A percentile compares a stretch with the other conserved stretches of the same genome.
phyloP scores from a whole-genome alignment of 2,113 vertebrate genomes.

The Paratilapia polleni region DNA sequence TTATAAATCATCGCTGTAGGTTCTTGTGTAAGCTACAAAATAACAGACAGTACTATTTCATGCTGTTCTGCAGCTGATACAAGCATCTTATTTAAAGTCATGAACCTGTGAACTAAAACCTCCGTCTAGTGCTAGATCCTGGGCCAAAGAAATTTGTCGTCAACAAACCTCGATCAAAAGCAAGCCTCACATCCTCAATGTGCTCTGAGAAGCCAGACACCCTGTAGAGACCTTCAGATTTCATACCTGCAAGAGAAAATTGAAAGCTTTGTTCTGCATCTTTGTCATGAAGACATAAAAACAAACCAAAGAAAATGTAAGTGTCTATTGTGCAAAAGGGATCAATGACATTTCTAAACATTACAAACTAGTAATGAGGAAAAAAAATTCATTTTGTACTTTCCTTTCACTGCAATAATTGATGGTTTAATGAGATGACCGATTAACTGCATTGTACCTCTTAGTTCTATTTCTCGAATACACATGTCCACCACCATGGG shows the following conservation, averaged over 20 bases:
- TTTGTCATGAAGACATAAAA: neutral
- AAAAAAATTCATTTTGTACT: neutral
- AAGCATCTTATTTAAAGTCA: slow-evolving; percentile 17
- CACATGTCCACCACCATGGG: slow-evolving; percentile 98
- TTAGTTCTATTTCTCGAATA: slow-evolving; percentile 94
- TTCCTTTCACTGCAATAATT: neutral
- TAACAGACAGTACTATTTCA: neutral
- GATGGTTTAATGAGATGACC: neutral
- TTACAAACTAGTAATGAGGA: neutral
- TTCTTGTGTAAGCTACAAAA: neutral
- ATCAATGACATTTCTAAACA: neutral
- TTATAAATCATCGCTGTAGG: neutral
- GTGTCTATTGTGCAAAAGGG: neutral
- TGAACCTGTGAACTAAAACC: slow-evolving; percentile 16
- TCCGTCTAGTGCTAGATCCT: neutral
- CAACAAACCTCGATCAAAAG: slow-evolving; percentile 93
- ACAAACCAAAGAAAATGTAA: neutral
- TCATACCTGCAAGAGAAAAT: slow-evolving; percentile 84
- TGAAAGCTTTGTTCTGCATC: neutral
- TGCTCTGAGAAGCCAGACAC: slow-evolving; percentile 98
- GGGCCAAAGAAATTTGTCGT: slow-evolving; percentile 14
- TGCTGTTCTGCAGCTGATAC: neutral
- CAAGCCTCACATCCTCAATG: slow-evolving; percentile 94
- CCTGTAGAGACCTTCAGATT: slow-evolving; percentile 95
- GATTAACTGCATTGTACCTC: slow-evolving; percentile 81